Percentiles rank a stretch among this genome's conserved stretches.
phyloP scores from a whole-genome alignment of 2,113 vertebrate species.

The Eleginops maclovinus region DNA sequence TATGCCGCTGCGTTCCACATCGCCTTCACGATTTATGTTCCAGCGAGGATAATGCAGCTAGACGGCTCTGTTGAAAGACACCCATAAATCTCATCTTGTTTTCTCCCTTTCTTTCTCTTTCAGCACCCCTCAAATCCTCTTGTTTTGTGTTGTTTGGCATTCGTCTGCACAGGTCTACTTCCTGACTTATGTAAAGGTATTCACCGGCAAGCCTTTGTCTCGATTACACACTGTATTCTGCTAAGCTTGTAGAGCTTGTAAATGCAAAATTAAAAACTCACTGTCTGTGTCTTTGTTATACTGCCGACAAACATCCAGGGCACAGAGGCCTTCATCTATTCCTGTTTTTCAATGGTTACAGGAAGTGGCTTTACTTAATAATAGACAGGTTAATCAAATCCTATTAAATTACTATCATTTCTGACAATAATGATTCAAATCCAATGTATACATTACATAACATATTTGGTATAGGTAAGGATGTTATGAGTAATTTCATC shows the following conservation, averaged over 20 bases:
- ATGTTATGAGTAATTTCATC: too few relatives aligned
- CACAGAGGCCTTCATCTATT: constrained; percentile 36
- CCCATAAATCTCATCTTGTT: constrained; percentile 83
- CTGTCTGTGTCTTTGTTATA: constrained; percentile 13
- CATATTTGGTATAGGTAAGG: not conserved
- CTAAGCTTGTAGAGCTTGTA: constrained; percentile 61
- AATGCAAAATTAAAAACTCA: constrained; percentile 17
- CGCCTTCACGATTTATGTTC: constrained; percentile 79
- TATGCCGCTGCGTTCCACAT: constrained; percentile 73
- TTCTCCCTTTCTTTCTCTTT: constrained; percentile 56
- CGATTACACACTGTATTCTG: constrained; percentile 55
- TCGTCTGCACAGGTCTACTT: constrained; percentile 59
- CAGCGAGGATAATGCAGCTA: constrained; percentile 74
- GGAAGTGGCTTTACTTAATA: constrained; percentile 4
- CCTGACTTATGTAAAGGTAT: constrained; percentile 60
- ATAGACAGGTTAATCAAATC: not conserved
- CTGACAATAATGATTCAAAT: not conserved
- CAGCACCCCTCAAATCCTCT: constrained; percentile 56
- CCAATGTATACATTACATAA: constrained; percentile 12
- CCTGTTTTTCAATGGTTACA: constrained; percentile 8
- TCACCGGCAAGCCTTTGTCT: constrained; percentile 62
- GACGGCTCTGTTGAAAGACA: constrained; percentile 76
- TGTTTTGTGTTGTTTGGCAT: constrained; percentile 40
- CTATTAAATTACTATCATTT: too few relatives aligned
- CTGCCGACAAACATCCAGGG: constrained; percentile 12